phyloP scores from a whole-genome alignment of 2,113 vertebrate genomes.

The Heterocephalus glaber region DNA sequence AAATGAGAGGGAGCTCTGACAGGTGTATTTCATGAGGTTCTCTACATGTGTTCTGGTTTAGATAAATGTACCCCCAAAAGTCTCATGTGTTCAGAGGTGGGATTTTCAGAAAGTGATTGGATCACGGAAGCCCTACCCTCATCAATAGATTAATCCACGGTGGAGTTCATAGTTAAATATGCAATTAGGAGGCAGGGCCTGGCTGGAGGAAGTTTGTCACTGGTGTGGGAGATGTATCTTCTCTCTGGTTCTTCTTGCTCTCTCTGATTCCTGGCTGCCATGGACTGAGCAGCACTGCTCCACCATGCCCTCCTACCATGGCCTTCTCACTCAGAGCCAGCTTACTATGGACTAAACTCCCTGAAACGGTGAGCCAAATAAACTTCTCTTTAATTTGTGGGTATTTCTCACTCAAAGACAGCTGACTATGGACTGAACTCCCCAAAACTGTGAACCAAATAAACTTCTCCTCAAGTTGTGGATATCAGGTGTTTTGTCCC shows the following conservation, averaged over 20 bases:
- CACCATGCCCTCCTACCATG: background rate
- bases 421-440: background rate
- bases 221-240: background rate
- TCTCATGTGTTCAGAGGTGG: background rate
- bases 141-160: background rate
- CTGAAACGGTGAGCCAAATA: background rate
- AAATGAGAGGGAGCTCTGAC: background rate
- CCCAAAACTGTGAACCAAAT: background rate
- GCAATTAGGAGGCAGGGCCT: background rate
- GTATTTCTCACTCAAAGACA: too few species aligned
- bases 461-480: background rate
- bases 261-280: background rate
- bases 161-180: background rate
- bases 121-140: background rate
- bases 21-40: background rate
- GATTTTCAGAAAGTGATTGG: background rate
- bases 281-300: background rate
- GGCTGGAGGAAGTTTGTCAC: background rate
- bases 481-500: background rate
- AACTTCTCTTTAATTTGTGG: too few species aligned
- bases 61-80: background rate
- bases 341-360: background rate
- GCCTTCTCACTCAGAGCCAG: background rate
- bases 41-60: background rate
- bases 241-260: background rate